phyloP scores from a whole-genome alignment of 2,888 invertebrate genomes.

The Ochropleura plecta region DNA sequence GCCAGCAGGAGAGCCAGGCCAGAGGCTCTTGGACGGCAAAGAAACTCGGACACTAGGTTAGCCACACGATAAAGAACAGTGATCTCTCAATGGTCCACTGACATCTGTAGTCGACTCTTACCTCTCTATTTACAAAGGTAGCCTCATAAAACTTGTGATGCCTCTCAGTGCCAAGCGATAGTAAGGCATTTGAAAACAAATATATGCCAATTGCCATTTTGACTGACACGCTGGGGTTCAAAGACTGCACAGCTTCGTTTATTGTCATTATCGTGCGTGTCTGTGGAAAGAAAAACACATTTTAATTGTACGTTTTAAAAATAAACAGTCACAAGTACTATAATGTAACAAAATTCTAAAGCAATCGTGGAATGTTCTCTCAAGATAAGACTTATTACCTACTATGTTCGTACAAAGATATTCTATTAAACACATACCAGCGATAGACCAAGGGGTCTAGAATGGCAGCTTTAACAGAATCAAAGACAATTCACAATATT shows the following conservation, averaged over 20 bases:
- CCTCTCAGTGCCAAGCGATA: constrained; percentile 94
- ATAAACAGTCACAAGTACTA: no score
- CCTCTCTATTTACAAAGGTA: constrained; percentile 93
- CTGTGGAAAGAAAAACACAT: constrained; percentile 77
- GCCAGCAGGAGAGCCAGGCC: no score
- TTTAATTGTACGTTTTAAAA: background rate
- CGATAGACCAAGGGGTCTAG: no score
- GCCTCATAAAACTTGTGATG: constrained; percentile 93
- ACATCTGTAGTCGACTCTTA: constrained; percentile 70
- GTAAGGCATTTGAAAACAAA: constrained; percentile 93
- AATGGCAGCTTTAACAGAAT: no score
- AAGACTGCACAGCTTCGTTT: constrained; percentile 93
- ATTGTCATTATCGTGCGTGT: constrained; percentile 94
- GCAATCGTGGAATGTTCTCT: no score
- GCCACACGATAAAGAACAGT: background rate
- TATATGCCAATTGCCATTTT: constrained; percentile 95
- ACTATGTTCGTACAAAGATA: no score
- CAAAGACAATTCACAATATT: no score
- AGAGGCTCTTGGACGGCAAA: no score
- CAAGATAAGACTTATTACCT: no score
- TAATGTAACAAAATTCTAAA: no score
- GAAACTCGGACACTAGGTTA: no score
- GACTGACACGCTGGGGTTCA: constrained; percentile 94
- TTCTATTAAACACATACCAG: no score
- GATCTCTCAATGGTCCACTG: background rate